Percentiles rank a stretch among this genome's conserved stretches.
phyloP scores from a whole-genome alignment of 2,888 invertebrate species.

The Papilio protenor region DNA sequence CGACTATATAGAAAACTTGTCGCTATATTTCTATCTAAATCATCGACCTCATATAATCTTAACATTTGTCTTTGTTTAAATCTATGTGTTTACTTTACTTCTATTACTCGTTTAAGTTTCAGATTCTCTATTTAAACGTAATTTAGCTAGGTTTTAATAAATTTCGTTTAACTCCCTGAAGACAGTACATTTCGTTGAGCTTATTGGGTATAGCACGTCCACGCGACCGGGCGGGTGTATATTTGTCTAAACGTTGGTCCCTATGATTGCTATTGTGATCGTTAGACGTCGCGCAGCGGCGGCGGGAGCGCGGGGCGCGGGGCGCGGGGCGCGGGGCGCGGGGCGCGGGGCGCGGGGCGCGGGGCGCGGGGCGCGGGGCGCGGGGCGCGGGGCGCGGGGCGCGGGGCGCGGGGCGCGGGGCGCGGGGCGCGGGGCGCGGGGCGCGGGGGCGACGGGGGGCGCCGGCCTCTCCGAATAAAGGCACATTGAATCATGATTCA shows the following conservation, averaged over 20 bases:
- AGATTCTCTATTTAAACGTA: slow-evolving; percentile 40
- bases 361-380: slow-evolving; percentile 64
- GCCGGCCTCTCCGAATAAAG: slow-evolving; percentile 80
- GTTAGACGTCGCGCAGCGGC: slow-evolving; percentile 63
- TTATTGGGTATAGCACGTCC: slow-evolving; percentile 65
- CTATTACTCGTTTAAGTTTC: slow-evolving; percentile 20
- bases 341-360: slow-evolving; percentile 67
- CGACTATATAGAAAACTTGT: slow-evolving; percentile 16
- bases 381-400: slow-evolving; percentile 70
- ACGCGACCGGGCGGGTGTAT: slow-evolving; percentile 74
- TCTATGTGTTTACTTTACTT: slow-evolving; percentile 18
- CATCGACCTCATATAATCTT: not conserved
- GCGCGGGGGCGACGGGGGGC: slow-evolving; percentile 72
- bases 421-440: slow-evolving; percentile 63
- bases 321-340: slow-evolving; percentile 68
- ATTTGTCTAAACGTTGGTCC: slow-evolving; percentile 84
- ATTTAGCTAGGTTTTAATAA: slow-evolving; percentile 49
- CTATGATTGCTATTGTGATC: slow-evolving; percentile 82
- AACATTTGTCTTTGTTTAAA: slow-evolving; percentile 13
- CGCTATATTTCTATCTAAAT: slow-evolving; percentile 11
- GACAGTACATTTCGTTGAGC: slow-evolving; percentile 62
- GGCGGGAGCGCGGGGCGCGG: slow-evolving; percentile 59
- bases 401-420: slow-evolving; percentile 61
- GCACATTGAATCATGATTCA: slow-evolving; percentile 82
- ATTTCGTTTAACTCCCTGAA: slow-evolving; percentile 52